Percentiles rank a stretch among this genome's conserved stretches.
These are phyloP conservation scores for Zaprionus taronus DNA, from an alignment of 1,140 invertebrate species.

Conservation along the genomic window DNA sequence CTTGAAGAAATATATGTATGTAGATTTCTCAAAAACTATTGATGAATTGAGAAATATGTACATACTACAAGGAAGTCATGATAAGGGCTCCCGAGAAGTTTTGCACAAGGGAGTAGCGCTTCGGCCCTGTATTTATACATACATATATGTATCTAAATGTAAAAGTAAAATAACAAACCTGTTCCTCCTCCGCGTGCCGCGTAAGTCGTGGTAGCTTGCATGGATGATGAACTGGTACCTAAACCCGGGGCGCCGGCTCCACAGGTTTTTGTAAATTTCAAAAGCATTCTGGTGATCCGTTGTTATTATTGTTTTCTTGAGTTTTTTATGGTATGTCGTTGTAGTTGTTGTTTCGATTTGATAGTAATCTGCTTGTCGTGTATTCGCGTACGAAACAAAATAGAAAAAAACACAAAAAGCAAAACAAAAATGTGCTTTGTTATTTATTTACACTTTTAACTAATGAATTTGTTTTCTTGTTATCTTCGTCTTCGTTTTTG, in stretches of 20 bases:
- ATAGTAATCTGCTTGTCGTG: conserved; percentile 15
- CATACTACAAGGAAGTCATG: no score
- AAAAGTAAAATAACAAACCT: conserved; percentile 63
- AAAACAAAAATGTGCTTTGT: conserved; percentile 13
- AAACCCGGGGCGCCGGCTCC: conserved; percentile 62
- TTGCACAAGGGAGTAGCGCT: no score
- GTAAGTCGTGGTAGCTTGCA: conserved; percentile 68
- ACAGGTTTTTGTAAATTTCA: conserved; percentile 65
- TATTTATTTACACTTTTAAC: conserved; percentile 17
- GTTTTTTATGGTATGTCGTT: conserved; percentile 20
- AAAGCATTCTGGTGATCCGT: conserved; percentile 51
- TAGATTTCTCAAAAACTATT: no score
- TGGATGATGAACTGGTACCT: conserved; percentile 64
- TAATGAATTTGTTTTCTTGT: conserved; percentile 16
- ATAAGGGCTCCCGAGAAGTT: no score
- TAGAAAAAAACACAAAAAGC: conserved; percentile 4
- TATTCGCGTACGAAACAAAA: conserved; percentile 19
- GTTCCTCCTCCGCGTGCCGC: conserved; percentile 72
- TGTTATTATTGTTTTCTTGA: conserved; percentile 26
- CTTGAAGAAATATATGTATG: no score
- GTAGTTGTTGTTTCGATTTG: conserved; percentile 7
- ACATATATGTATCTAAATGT: background rate
- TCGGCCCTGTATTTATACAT: no score
- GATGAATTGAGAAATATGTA: no score
- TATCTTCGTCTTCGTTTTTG: conserved; percentile 1